Base-by-base conservation (phyloP, 2,888 invertebrate species). In the Coelopa pilipes region DNA sequence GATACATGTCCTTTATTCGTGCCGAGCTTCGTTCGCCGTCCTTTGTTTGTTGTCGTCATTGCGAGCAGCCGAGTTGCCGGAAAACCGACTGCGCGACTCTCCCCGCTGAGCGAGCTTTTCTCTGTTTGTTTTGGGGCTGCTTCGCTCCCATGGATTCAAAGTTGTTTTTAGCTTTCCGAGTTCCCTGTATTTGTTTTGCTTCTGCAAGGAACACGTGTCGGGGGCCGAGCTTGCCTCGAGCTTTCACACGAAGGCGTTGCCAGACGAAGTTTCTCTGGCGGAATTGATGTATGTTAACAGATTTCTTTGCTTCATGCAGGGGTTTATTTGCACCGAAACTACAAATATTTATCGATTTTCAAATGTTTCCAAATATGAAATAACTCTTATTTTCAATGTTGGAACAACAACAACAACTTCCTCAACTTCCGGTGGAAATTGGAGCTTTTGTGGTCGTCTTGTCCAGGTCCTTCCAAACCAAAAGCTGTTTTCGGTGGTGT, bases 1-100 rank as follows among this genome's bases (percentile, higher is more conserved):
- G 65, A 63, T 55, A 71, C 55, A 53, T 55, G 71, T 71, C 63
- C 65, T 71, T 71, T 65, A 71, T 59, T 34, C 4, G 21, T n/a
- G 21, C 46, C 45, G 21, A 46, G 59, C 34, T 15, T 13, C 49
- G 24, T 66, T 17, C 17, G 15, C 19, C 17, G 19, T 69, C 46
- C 59, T 19, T 55, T 57, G 45, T 69, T 59, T 69, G 55, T 69
- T 59, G 24, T 69, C 46, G 68, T 69, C 45, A 45, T 45, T 46
- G 57, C 46, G 13, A 2, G 17, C 1, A 45, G 12, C 17, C 59
- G 55, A 55, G 24, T 7, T 63, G 45, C 46, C 21, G 24, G 60
- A 21, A 15, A 66, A 15, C 19, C 21, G 24, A 21, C 62, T 46
- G 12, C 11, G 34, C 34, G 10, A 19, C 4, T 59, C 57, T 59